A percentile compares a stretch with the other conserved stretches of the same genome.
phyloP scores from a whole-genome alignment of 92 coral and sea anemone species.

The Zoanthus sociatus region DNA sequence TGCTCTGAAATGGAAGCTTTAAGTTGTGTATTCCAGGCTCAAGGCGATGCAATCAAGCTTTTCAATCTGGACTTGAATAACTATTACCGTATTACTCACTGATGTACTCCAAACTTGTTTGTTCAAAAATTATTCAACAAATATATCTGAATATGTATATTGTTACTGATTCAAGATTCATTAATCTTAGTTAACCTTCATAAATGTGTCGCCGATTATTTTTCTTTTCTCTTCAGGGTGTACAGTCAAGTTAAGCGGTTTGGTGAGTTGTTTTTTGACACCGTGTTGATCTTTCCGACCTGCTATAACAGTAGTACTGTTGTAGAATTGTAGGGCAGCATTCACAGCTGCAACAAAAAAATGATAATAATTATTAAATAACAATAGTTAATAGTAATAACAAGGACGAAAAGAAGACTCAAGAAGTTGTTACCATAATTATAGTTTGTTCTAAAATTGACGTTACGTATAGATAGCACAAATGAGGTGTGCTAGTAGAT shows the following conservation, averaged over 20 bases:
- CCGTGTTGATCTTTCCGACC: slow-evolving; percentile 89
- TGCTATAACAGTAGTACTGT: slow-evolving; percentile 83
- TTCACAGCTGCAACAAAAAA: slow-evolving; percentile 73
- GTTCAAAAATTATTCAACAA: too few relatives aligned
- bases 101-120: too few relatives aligned
- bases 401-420: neutral
- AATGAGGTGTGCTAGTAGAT: too few relatives aligned
- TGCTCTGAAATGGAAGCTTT: too few relatives aligned
- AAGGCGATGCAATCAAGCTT: too few relatives aligned
- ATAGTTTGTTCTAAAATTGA: too few relatives aligned
- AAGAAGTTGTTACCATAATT: too few relatives aligned
- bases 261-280: slow-evolving; percentile 89
- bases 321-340: slow-evolving; percentile 90
- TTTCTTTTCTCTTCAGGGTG: slow-evolving; percentile 98
- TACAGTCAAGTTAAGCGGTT: slow-evolving; percentile 79
- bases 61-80: too few relatives aligned
- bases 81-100: too few relatives aligned
- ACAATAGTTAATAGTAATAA: neutral
- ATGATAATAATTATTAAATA: neutral
- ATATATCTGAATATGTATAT: too few relatives aligned
- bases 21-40: too few relatives aligned
- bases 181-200: slow-evolving; percentile 70
- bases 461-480: too few relatives aligned
- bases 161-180: neutral
- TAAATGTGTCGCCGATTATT: slow-evolving; percentile 98